Conservation (phyloP, 2,113 vertebrate genomes). For the Nothocercus nigrocapillus region DNA sequence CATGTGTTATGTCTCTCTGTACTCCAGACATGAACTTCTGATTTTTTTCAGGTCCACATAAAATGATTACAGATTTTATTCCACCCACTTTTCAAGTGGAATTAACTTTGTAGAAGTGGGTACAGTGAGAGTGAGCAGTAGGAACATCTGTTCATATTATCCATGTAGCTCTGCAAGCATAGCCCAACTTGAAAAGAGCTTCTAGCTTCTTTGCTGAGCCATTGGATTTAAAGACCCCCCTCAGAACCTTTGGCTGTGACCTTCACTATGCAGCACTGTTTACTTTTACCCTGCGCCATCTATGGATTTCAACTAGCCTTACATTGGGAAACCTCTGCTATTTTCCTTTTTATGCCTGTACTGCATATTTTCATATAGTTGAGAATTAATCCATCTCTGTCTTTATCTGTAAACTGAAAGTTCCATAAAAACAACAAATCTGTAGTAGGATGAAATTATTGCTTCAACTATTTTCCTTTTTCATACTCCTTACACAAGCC, state of each 20-base stretch:
- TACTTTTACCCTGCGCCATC: background rate
- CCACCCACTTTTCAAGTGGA: background rate
- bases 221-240: background rate
- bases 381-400: background rate
- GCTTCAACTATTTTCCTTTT: background rate
- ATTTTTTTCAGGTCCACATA: background rate
- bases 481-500: background rate
- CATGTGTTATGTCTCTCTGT: background rate
- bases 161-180: background rate
- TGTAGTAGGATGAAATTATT: background rate
- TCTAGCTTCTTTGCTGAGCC: background rate
- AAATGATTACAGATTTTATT: background rate
- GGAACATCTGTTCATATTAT: background rate
- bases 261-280: background rate
- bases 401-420: background rate
- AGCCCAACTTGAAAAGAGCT: conserved; percentile 33
- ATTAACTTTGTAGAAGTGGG: background rate
- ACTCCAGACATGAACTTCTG: background rate
- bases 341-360: background rate
- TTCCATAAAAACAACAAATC: background rate
- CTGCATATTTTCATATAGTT: background rate
- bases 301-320: background rate
- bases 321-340: background rate
- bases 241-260: conserved; percentile 19
- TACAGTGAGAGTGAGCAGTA: background rate